These are phyloP conservation scores for Hydropsyche betteni DNA, from an alignment of 2,888 invertebrate genomes.

Conservation along the genomic window DNA sequence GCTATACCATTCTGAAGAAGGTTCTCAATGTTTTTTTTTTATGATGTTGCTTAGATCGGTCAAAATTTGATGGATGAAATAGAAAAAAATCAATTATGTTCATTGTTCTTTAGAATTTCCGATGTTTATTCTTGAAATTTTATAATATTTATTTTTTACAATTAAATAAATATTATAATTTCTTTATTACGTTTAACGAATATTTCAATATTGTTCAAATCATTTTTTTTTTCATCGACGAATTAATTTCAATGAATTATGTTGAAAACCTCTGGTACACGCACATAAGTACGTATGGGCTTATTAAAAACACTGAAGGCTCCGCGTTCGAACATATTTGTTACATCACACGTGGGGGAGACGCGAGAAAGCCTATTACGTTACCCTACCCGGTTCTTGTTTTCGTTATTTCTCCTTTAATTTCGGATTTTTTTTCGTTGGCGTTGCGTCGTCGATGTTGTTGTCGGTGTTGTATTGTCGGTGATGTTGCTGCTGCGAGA, in stretches of 20 bases:
- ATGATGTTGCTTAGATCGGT: too few relatives aligned
- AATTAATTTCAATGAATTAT: too few relatives aligned
- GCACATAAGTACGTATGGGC: not conserved
- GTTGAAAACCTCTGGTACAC: too few relatives aligned
- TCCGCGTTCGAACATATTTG: conserved; percentile 30
- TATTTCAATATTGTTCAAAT: too few relatives aligned
- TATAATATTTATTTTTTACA: not conserved
- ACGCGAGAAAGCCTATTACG: conserved; percentile 32
- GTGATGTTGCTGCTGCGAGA: not conserved
- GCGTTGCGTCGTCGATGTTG: not conserved
- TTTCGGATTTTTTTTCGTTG: conserved; percentile 16
- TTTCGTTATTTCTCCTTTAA: conserved; percentile 30
- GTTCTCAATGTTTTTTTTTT: too few relatives aligned
- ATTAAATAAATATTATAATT: not conserved
- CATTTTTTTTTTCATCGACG: too few relatives aligned
- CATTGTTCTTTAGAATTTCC: too few relatives aligned
- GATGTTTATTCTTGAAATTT: too few relatives aligned
- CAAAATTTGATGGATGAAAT: too few relatives aligned
- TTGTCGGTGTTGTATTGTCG: not conserved
- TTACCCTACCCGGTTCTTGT: conserved; percentile 29
- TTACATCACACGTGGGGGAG: conserved; percentile 33
- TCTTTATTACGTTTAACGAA: not conserved
- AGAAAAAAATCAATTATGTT: too few relatives aligned
- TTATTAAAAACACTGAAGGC: conserved; percentile 26
- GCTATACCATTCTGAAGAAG: not conserved